A percentile compares a stretch with the other conserved stretches of the same genome.
Evolutionary conservation across 2,113 vertebrate genomes (phyloP).

Genomic region (Murina feae): DNA sequence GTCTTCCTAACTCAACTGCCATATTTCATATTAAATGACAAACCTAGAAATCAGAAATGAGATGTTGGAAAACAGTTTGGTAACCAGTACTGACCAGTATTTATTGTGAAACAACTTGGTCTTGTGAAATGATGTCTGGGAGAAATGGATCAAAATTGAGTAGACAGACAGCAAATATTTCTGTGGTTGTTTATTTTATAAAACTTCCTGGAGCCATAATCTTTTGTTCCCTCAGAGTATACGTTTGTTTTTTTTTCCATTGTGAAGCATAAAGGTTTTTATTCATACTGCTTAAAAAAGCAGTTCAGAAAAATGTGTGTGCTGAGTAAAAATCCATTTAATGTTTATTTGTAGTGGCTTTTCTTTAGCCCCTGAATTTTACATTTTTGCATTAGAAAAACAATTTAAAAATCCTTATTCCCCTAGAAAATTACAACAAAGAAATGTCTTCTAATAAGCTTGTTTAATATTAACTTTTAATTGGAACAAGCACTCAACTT

Average conservation of each 20-base stretch:
- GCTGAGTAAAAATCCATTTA: neutral
- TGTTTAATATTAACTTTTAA: slow-evolving; percentile 53
- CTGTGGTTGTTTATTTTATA: neutral
- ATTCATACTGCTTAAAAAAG: neutral
- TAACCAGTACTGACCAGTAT: neutral
- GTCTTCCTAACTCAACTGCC: neutral
- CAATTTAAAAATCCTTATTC: neutral
- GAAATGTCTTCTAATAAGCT: slow-evolving; percentile 41
- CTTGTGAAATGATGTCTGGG: neutral
- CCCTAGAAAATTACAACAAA: slow-evolving; percentile 15
- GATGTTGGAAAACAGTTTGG: neutral
- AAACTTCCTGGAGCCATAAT: neutral
- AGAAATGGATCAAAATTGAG: neutral
- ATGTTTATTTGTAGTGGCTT: slow-evolving; percentile 30
- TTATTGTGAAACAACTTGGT: neutral
- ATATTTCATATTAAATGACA: neutral
- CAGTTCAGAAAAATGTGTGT: neutral
- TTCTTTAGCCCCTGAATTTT: slow-evolving; percentile 23
- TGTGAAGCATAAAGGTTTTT: neutral
- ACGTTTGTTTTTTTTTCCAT: neutral
- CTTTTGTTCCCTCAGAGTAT: neutral
- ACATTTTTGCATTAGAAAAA: slow-evolving; percentile 12
- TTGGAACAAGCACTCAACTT: slow-evolving; percentile 10
- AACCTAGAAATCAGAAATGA: neutral
- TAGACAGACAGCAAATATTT: neutral